Conservation (phyloP, 2,888 invertebrate genomes). For the Conus canariensis region DNA sequence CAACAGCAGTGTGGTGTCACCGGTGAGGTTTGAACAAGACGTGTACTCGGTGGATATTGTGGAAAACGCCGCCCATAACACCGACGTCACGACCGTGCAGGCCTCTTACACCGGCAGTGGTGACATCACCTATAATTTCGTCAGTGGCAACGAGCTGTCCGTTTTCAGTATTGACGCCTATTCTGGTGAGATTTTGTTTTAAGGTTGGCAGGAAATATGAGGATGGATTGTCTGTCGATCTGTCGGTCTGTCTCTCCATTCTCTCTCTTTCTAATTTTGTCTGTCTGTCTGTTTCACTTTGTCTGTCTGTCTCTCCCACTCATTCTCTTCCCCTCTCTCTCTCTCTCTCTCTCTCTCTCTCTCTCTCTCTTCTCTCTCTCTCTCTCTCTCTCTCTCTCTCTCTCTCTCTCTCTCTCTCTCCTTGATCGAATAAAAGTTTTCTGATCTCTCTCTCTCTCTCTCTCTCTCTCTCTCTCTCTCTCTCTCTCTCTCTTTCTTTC, state of each 20-base stretch:
- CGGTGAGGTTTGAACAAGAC: conserved; percentile 89
- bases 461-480: too few relatives aligned
- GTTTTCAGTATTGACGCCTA: conserved; percentile 60
- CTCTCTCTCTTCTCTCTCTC: too few relatives aligned
- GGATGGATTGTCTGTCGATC: not conserved
- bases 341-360: too few relatives aligned
- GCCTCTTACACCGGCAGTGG: conserved; percentile 46
- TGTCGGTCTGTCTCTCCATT: too few relatives aligned
- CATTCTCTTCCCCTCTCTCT: too few relatives aligned
- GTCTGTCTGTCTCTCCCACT: not conserved
- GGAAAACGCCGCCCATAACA: conserved; percentile 93
- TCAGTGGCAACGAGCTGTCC: conserved; percentile 64
- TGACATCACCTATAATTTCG: conserved; percentile 65
- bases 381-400: too few relatives aligned
- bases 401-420: too few relatives aligned
- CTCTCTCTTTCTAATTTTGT: not conserved
- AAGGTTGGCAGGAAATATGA: not conserved
- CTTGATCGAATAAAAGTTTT: too few relatives aligned
- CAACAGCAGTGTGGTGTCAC: conserved; percentile 56
- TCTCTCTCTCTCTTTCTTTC: too few relatives aligned
- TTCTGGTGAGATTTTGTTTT: conserved; percentile 49
- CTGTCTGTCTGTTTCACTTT: not conserved
- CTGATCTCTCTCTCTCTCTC: too few relatives aligned
- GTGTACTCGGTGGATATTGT: conserved; percentile 82
- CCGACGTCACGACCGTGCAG: conserved; percentile 87